Base-by-base conservation (phyloP, 2,888 invertebrate species). In the Megastigmus dorsalis region DNA sequence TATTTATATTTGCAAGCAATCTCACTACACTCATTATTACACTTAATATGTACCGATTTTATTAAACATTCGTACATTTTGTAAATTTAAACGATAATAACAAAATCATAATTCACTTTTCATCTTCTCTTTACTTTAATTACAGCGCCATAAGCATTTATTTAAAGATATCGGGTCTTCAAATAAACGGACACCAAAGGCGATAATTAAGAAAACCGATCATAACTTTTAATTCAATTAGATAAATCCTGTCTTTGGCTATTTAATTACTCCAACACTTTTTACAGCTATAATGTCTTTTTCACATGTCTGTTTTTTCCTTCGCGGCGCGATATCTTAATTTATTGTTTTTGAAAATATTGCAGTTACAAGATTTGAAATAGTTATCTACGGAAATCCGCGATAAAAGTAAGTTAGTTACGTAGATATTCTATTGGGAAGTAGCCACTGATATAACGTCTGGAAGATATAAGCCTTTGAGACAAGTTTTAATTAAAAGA, bases 401-500 rank as follows among this genome's bases (percentile, higher is more conserved):
- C 20, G 28, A 59, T 59, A 59, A 38, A 50, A 20, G 13, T 41
- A 6, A 30, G 38, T 26, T 41, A 28, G 65, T 15, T 26, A 26
- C 28, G 36, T 59, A 23, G 18, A 2, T 26, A 10, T 4, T 38
- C 26, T 38, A 10, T 10, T 23, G 13, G 26, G 33, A 10, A 28
- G 28, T 15, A 59, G 45, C 36, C 33, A 18, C 38, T 28, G 26
- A 48, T 69, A 69, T 18, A 50, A 3, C 30, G n/a, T 60, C 28
- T 23, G n/a, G n/a, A 52, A 59, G 52, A 36, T 26, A 9, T 41
- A 10, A 23, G 9, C 30, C 26, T 48, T 18, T 33, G 43, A 57
- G 36, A 41, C 57, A n/a, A 59, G 30, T 50, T 69, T 60, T 30
- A 69, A 60, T 69, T 60, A 52, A 43, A 41, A 60, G 60, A 69